A percentile compares a stretch with the other conserved stretches of the same genome.
Evolutionary conservation across 2,797 vertebrate species (phyloP).

Genomic region (Phaenicophaeus curvirostris): DNA sequence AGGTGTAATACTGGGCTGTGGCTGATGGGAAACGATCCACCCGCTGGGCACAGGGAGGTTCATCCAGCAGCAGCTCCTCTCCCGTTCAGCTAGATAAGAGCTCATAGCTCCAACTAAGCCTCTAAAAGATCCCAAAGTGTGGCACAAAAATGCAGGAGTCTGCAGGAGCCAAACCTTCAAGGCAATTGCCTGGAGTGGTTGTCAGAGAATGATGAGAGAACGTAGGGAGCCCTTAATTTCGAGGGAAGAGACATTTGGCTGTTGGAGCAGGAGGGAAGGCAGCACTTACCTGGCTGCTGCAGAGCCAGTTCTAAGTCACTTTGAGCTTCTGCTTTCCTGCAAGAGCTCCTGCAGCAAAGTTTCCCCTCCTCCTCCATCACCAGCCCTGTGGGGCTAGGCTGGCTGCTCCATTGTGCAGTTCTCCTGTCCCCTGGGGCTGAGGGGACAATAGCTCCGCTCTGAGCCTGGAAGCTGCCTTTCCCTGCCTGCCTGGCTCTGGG

Average conservation of each 20-base stretch:
- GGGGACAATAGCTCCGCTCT: background rate
- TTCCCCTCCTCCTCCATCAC: background rate
- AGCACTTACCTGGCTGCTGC: background rate
- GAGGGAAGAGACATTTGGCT: background rate
- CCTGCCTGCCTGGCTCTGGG: background rate
- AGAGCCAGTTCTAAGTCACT: background rate
- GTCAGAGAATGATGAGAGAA: background rate
- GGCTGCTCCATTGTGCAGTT: background rate
- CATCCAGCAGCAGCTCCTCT: background rate
- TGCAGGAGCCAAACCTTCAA: background rate
- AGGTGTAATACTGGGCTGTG: background rate
- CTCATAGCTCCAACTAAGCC: background rate
- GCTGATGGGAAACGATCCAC: background rate
- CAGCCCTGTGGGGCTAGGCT: background rate
- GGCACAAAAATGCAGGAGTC: background rate
- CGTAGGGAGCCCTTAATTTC: background rate
- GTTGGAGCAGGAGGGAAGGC: background rate
- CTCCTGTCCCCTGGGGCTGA: background rate
- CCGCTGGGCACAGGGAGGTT: accelerated
- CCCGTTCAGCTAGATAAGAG: background rate
- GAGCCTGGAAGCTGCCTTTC: background rate
- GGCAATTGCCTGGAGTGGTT: too few species aligned
- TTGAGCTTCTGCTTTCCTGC: background rate
- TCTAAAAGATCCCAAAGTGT: background rate
- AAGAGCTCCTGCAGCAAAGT: background rate